A percentile compares a stretch with the other conserved stretches of the same genome.
Conservation (phyloP, 2,797 vertebrate genomes). For the Chrosomus eos region DNA sequence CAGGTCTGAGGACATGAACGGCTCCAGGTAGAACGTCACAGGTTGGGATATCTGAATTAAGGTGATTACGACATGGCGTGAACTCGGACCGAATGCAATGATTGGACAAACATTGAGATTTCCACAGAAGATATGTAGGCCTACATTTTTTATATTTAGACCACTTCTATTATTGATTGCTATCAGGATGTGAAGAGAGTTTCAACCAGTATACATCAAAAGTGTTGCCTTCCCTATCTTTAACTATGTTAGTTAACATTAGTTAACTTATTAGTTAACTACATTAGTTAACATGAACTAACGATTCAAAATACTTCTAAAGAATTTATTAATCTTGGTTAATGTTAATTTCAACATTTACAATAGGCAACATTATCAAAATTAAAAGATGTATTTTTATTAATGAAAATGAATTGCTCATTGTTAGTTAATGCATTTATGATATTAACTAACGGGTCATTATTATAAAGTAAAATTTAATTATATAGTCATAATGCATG, state of each 20-base stretch:
- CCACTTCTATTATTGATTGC: neutral
- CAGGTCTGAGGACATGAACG: no score
- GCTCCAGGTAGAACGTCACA: no score
- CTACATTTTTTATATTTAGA: neutral
- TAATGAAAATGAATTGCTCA: neutral
- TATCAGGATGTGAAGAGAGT: neutral
- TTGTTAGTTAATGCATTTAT: neutral
- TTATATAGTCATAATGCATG: neutral
- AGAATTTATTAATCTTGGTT: no score
- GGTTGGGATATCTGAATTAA: no score
- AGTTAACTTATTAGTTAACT: neutral
- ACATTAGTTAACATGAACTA: neutral
- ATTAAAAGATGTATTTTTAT: no score
- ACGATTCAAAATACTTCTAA: neutral
- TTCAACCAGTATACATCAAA: neutral
- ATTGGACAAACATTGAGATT: neutral
- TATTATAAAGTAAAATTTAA: neutral
- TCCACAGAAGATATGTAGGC: neutral
- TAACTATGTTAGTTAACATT: neutral
- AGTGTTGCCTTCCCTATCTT: neutral
- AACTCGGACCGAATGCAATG: neutral
- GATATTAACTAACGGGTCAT: neutral
- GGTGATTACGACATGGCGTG: neutral
- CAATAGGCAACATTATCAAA: no score
- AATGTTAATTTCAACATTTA: no score